These are phyloP conservation scores for Drosophila lacertosa DNA, from an alignment of 1,140 invertebrate species.

Conservation along the genomic window DNA sequence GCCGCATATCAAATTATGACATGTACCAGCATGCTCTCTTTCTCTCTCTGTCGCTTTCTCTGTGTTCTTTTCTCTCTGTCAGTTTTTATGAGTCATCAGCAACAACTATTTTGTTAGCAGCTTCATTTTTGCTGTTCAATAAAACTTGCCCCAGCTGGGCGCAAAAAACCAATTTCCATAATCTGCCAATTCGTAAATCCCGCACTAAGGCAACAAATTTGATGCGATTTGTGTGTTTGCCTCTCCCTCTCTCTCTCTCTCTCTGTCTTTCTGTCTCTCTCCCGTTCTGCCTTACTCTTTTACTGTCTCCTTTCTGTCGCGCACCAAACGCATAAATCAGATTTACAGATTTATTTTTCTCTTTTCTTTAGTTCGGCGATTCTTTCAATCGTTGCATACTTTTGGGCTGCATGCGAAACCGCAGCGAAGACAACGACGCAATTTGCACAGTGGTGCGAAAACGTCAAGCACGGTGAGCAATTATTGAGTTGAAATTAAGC, in stretches of 20 bases:
- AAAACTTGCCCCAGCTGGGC: conserved; percentile 60
- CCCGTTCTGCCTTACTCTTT: not conserved
- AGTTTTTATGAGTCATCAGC: conserved; percentile 38
- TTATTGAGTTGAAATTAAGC: not conserved
- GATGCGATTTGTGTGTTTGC: conserved; percentile 56
- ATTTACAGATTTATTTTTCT: conserved; percentile 51
- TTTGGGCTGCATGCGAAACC: conserved; percentile 38
- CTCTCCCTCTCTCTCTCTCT: not conserved
- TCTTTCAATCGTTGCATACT: conserved; percentile 47
- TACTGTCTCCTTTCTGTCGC: conserved; percentile 31
- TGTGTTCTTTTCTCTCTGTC: not conserved
- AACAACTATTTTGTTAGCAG: conserved; percentile 11
- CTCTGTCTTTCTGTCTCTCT: conserved; percentile 11
- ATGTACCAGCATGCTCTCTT: conserved; percentile 10
- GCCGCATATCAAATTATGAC: conserved; percentile 70
- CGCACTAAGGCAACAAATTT: conserved; percentile 65
- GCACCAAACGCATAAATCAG: conserved; percentile 58
- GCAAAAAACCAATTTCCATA: conserved; percentile 65
- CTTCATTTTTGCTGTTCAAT: conserved; percentile 36
- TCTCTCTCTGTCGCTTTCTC: not conserved
- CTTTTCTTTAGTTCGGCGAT: conserved; percentile 9
- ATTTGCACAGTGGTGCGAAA: conserved; percentile 18
- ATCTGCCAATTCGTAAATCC: conserved; percentile 77
- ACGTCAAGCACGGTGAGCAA: not conserved
- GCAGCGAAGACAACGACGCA: conserved; percentile 10